phyloP scores from a whole-genome alignment of 2,113 vertebrate species.

The Aleadryas rufinucha region DNA sequence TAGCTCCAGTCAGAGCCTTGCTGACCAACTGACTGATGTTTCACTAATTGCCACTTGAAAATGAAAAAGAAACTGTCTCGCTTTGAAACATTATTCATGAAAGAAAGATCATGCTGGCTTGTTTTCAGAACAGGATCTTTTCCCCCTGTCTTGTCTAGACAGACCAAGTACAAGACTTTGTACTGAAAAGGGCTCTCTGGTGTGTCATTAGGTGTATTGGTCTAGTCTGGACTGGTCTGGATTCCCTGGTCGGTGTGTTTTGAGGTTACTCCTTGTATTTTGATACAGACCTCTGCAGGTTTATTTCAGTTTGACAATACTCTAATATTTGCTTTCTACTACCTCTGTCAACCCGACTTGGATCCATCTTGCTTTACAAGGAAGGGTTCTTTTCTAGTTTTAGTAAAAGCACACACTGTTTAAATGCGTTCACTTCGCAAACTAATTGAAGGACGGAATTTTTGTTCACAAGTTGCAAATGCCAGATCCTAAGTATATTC shows the following conservation, averaged over 20 bases:
- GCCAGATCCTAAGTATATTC: not conserved
- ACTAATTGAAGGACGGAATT: not conserved
- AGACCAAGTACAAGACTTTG: conserved; percentile 68
- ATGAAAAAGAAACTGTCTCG: conserved; percentile 35
- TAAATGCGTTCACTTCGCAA: not conserved
- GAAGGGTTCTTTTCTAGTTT: not conserved
- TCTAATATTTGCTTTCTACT: not conserved
- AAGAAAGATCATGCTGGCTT: conserved; percentile 66
- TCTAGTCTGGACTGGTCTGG: conserved; percentile 16
- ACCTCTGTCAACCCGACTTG: not conserved
- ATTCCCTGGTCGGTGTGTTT: not conserved
- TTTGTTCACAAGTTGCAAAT: not conserved
- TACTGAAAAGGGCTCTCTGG: conserved; percentile 62
- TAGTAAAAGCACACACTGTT: not conserved
- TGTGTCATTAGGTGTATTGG: conserved; percentile 57
- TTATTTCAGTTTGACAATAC: not conserved
- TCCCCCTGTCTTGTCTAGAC: conserved; percentile 66
- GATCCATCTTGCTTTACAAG: not conserved
- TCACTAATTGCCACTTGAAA: conserved; percentile 75
- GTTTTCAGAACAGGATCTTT: conserved; percentile 64
- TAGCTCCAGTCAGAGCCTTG: conserved; percentile 1
- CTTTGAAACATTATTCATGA: conserved; percentile 57
- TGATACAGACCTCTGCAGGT: not conserved
- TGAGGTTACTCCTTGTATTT: not conserved
- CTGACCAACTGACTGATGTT: conserved; percentile 51